phyloP scores from a whole-genome alignment of 2,797 vertebrate genomes.

The Crypturellus tataupa region DNA sequence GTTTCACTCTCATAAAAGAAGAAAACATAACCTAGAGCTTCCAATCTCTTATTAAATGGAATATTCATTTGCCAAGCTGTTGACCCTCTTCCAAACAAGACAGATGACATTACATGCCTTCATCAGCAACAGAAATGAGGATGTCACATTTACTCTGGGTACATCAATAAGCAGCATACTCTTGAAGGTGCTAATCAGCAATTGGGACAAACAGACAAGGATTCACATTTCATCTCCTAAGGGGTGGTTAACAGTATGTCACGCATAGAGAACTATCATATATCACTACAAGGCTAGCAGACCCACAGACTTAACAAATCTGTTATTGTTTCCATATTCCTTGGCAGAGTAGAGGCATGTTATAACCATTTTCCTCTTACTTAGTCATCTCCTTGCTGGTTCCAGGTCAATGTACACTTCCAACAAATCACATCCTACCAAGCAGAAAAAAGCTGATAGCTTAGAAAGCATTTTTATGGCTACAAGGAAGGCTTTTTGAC shows the following conservation, averaged over 20 bases:
- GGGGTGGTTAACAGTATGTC: neutral
- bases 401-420: constrained; percentile 53
- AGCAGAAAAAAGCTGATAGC: constrained; percentile 56
- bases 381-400: constrained; percentile 66
- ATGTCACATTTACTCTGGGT: neutral
- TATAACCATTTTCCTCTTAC: constrained; percentile 65
- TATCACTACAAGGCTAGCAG: constrained; percentile 47
- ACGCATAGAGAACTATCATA: constrained; percentile 10
- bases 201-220: neutral
- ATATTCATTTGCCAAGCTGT: constrained; percentile 7
- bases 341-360: constrained; percentile 58
- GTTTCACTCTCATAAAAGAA: neutral
- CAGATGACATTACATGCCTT: neutral
- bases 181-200: neutral
- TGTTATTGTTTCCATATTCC: constrained; percentile 66
- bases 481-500: neutral
- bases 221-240: constrained; percentile 12
- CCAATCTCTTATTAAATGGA: neutral
- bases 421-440: constrained; percentile 61
- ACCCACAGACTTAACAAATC: constrained; percentile 58
- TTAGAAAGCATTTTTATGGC: constrained; percentile 48
- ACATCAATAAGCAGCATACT: neutral
- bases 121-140: fast-evolving
- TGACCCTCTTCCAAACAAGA: neutral
- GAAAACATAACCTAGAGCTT: neutral